phyloP scores from a whole-genome alignment of 2,797 vertebrate genomes.

The Tiaroga cobitis region DNA sequence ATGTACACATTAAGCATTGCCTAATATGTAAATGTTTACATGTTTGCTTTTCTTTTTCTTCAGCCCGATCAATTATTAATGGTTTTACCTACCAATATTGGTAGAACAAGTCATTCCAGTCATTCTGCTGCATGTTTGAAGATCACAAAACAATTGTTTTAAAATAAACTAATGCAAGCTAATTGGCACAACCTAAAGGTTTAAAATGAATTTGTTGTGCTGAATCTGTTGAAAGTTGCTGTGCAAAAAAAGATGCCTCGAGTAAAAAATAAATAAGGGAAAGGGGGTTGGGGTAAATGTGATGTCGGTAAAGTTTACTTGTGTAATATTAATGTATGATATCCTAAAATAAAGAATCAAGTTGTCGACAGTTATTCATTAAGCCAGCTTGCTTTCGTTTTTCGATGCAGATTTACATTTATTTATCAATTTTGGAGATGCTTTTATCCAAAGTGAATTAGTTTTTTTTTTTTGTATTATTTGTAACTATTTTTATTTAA shows the following conservation, averaged over 20 bases:
- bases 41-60: conserved; percentile 13
- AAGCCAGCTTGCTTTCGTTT: conserved; percentile 1
- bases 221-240: conserved; percentile 20
- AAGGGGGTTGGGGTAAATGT: neutral
- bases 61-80: neutral
- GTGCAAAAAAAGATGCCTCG: neutral
- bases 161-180: conserved; percentile 13
- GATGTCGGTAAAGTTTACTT: conserved; percentile 42
- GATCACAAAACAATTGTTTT: conserved; percentile 25
- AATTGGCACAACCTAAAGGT: neutral
- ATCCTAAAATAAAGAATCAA: conserved; percentile 45
- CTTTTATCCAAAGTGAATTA: neutral
- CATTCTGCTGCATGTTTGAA: conserved; percentile 48
- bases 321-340: conserved; percentile 51
- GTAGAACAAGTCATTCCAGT: conserved; percentile 27
- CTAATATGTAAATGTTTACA: conserved; percentile 23
- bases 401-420: neutral
- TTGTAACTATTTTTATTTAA: neutral
- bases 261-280: neutral
- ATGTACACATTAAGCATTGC: neutral
- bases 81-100: neutral
- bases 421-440: neutral
- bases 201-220: conserved; percentile 9
- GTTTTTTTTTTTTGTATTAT: neutral
- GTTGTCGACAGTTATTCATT: neutral